Percentiles rank a stretch among this genome's conserved stretches.
phyloP scores from a whole-genome alignment of 2,888 invertebrate genomes.

The Drosophila eohydei region DNA sequence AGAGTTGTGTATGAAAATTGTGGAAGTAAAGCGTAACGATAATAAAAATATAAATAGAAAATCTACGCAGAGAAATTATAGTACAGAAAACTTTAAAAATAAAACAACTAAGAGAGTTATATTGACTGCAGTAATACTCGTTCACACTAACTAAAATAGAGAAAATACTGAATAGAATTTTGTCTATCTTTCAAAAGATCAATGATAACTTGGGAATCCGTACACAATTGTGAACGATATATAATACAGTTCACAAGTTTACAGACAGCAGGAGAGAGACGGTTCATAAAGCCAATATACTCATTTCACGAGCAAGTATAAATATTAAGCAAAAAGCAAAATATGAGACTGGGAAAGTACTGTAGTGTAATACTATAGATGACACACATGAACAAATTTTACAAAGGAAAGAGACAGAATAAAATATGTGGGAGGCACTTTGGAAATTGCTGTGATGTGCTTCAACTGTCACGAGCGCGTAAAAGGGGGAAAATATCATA shows the following conservation, averaged over 20 bases:
- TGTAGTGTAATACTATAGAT: constrained; percentile 2
- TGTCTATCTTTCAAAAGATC: neutral
- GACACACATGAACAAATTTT: constrained; percentile 6
- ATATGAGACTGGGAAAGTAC: neutral
- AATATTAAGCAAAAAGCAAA: constrained; percentile 13
- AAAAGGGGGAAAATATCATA: constrained; percentile 25
- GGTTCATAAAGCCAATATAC: no score
- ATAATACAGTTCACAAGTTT: neutral
- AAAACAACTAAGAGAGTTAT: neutral
- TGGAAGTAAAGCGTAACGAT: constrained; percentile 19
- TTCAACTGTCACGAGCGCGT: constrained; percentile 1
- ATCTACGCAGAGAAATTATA: neutral
- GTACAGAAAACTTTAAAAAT: constrained; percentile 17
- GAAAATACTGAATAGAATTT: neutral
- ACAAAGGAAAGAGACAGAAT: constrained; percentile 3
- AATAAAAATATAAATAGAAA: neutral
- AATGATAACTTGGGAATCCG: neutral
- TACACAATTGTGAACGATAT: neutral
- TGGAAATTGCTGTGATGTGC: constrained; percentile 5
- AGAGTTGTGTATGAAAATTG: constrained; percentile 14
- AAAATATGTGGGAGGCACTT: constrained; percentile 26
- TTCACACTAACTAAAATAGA: neutral
- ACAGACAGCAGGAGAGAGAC: neutral
- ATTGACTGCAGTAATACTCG: neutral
- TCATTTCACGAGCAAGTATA: constrained; percentile 38